These are phyloP conservation scores for Diadumene lineata DNA, from an alignment of 92 coral and sea anemone genomes.

Conservation along the genomic window DNA sequence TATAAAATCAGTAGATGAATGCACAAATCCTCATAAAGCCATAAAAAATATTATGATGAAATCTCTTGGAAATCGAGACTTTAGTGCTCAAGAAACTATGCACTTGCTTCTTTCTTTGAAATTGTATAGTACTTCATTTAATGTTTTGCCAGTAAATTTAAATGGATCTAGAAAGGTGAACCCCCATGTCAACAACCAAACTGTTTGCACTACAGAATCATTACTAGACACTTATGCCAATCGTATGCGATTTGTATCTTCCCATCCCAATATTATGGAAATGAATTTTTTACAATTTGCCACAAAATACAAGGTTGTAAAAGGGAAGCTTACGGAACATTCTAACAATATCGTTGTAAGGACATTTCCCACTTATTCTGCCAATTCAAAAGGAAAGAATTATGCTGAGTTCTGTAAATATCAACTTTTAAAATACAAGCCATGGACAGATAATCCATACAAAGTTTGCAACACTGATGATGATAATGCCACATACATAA, in stretches of 20 bases:
- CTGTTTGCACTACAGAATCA: slow-evolving; percentile 1
- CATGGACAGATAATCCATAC: slow-evolving; percentile 53
- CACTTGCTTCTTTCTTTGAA: slow-evolving; percentile 43
- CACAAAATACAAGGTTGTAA: slow-evolving; percentile 23
- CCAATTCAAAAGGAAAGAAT: slow-evolving; percentile 50
- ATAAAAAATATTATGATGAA: slow-evolving; percentile 49
- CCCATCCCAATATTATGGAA: slow-evolving; percentile 36
- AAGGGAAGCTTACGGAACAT: slow-evolving; percentile 31
- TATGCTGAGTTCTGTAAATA: slow-evolving; percentile 48
- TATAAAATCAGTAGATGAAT: slow-evolving; percentile 29
- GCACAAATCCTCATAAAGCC: slow-evolving; percentile 24
- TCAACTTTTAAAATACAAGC: slow-evolving; percentile 54
- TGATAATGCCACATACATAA: slow-evolving; percentile 29
- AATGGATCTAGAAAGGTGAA: slow-evolving; percentile 28
- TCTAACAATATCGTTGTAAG: slow-evolving; percentile 46
- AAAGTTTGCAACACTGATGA: slow-evolving; percentile 48
- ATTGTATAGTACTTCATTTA: slow-evolving; percentile 33
- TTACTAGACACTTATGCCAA: slow-evolving; percentile 62
- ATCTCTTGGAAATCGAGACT: slow-evolving; percentile 54
- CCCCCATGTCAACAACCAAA: not conserved
- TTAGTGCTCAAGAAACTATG: slow-evolving; percentile 66
- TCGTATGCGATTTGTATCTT: slow-evolving; percentile 39
- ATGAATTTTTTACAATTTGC: slow-evolving; percentile 55
- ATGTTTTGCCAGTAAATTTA: slow-evolving; percentile 44
- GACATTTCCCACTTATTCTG: slow-evolving; percentile 55